Evolutionary conservation across 2,888 invertebrate genomes (phyloP).

Genomic region (Sclerodermus sp.): DNA sequence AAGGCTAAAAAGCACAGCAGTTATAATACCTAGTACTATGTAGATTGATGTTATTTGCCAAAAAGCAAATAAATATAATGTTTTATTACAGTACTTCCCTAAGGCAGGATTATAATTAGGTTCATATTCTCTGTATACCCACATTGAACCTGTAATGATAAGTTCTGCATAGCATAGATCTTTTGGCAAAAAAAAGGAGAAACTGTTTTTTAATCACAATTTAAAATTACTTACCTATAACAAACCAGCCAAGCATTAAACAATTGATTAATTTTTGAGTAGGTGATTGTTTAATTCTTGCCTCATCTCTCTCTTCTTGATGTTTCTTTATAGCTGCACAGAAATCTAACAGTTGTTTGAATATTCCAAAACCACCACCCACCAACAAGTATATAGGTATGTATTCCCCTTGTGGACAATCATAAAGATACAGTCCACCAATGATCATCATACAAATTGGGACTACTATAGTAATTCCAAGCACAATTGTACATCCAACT

Average conservation of each 20-base stretch:
- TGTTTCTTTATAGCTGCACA: constrained; percentile 60
- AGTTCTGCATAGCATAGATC: constrained; percentile 5
- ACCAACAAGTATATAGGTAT: constrained; percentile 72
- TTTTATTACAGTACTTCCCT: constrained; percentile 66
- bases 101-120: constrained; percentile 61
- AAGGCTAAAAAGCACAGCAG: constrained; percentile 62
- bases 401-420: constrained; percentile 68
- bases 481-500: constrained; percentile 69
- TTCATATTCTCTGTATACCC: constrained; percentile 70
- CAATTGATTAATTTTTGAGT: constrained; percentile 64
- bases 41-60: constrained; percentile 70
- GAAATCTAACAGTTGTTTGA: constrained; percentile 66
- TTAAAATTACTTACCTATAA: constrained; percentile 63
- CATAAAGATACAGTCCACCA: constrained; percentile 66
- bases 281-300: constrained; percentile 61
- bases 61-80: constrained; percentile 71
- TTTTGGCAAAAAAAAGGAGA: not conserved
- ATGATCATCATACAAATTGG: constrained; percentile 72
- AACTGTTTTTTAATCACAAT: not conserved
- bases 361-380: constrained; percentile 67
- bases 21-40: constrained; percentile 62
- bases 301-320: constrained; percentile 62
- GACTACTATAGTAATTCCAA: constrained; percentile 66
- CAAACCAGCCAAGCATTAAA: constrained; percentile 71
- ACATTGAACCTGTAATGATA: constrained; percentile 67